Conservation (phyloP, 2,888 invertebrate species). For the Eremobia ochroleuca region DNA sequence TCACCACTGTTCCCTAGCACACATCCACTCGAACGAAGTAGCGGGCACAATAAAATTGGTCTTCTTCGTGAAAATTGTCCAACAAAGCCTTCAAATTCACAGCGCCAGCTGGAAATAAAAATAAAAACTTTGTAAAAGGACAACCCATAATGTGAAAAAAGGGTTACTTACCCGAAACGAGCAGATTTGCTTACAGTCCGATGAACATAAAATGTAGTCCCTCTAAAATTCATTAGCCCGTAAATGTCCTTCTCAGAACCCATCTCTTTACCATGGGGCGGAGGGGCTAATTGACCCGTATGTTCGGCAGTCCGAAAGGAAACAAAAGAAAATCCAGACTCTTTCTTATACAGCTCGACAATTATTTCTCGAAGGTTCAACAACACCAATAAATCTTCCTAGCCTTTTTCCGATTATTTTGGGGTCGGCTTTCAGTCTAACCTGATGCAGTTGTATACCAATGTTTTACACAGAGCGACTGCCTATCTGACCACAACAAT, state of each 20-base stretch:
- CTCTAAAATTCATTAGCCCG: constrained; percentile 39
- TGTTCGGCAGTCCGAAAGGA: constrained; percentile 22
- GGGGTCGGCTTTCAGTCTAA: neutral
- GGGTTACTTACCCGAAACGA: constrained; percentile 12
- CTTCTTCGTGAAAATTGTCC: neutral
- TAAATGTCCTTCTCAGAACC: constrained; percentile 28
- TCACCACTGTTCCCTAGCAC: no score
- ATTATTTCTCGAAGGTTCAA: neutral
- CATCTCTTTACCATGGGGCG: neutral
- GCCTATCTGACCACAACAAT: neutral
- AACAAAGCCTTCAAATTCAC: neutral
- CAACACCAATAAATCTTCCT: neutral
- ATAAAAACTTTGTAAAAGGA: neutral
- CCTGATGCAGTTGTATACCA: neutral
- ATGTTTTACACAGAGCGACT: neutral
- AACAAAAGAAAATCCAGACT: constrained; percentile 10
- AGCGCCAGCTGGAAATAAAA: neutral
- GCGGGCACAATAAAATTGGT: neutral
- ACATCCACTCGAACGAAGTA: neutral
- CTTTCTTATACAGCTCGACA: constrained; percentile 4
- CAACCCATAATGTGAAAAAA: constrained; percentile 13
- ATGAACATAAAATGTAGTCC: constrained; percentile 19
- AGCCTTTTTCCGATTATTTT: neutral
- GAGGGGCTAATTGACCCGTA: constrained; percentile 34
- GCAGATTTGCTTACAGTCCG: constrained; percentile 23